These are phyloP conservation scores for Scartelaos histophorus DNA, from an alignment of 2,113 vertebrate species.

Conservation along the genomic window DNA sequence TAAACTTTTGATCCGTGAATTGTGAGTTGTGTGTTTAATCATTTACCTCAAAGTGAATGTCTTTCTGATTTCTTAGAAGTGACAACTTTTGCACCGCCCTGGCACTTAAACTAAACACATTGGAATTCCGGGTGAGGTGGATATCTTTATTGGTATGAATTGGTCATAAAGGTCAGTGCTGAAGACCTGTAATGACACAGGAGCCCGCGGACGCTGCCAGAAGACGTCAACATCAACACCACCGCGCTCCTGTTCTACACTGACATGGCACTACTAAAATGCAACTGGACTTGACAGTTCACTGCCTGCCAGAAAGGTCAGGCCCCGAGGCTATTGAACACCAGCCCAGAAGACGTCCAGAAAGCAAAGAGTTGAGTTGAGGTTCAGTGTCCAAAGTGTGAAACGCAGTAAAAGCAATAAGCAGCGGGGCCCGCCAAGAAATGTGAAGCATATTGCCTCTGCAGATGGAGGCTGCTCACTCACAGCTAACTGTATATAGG, in stretches of 20 bases:
- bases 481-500: conserved; percentile 65
- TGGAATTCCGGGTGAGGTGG: conserved; percentile 41
- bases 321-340: conserved; percentile 57
- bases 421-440: conserved; percentile 24
- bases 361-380: conserved; percentile 60
- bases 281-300: conserved; percentile 66
- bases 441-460: conserved; percentile 42
- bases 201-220: conserved; percentile 49
- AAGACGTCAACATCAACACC: conserved; percentile 60
- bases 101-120: conserved; percentile 46
- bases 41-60: conserved; percentile 1
- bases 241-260: conserved; percentile 46
- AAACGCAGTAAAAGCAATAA: conserved; percentile 49
- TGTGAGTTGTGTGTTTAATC: neutral
- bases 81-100: conserved; percentile 5
- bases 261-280: conserved; percentile 56
- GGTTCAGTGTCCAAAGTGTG: conserved; percentile 61
- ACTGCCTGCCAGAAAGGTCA: conserved; percentile 68
- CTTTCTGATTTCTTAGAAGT: conserved; percentile 15
- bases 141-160: conserved; percentile 62
- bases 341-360: conserved; percentile 41
- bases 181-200: conserved; percentile 55
- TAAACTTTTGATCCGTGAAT: conserved; percentile 44
- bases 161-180: conserved; percentile 60
- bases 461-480: conserved; percentile 66